Evolutionary conservation across 35 echinoderm and acorn worm species (phyloP), one percentile per base, ranked within the genome.

Genomic region (Chiridota heheva): DNA sequence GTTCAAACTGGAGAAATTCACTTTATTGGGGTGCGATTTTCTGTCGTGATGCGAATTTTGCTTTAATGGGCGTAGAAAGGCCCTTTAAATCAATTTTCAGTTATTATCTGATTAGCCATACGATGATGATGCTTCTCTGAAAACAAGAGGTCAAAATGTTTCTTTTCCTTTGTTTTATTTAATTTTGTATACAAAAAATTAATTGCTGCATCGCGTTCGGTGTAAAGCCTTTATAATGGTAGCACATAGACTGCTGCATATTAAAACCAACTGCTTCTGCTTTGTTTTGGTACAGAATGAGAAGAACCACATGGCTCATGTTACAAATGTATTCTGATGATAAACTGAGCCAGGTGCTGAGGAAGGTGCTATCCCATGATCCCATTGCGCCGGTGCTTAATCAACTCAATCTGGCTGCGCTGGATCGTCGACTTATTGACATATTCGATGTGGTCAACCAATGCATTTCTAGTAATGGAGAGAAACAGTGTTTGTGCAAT

Each of bases 281-380:
- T 16, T 67, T 17, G 20, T 35, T 75, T 31, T 20, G 37, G 49
- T 17, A 7, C 56, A 97, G 93, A 84, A 76, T 97, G 13, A 55
- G 93, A 41, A 48, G 66, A 64, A 42, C 71, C 17, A 88, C 89
- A 15, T 98, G 95, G 95, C 39, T 31, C 34, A 85, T 33, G 20
- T 70, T 98, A 5, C 80, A 85, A 40, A 27, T 57, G 4, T 77
- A 81, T 35, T 64, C 84, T 85, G 67, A 91, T 81, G 89, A 82
- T 40, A 47, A 56, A 35, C 76, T 98, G 8, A 98, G 95, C 69
- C 58, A 88, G 29, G 58, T 86, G 65, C 88, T 98, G 89, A 36
- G 74, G 15, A 48, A 78, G 72, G 95, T 91, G 26, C 42, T 98
- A 40, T 85, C 88, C 51, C 95, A 98, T 81, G 95, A 98, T 44